phyloP scores from a whole-genome alignment of 2,113 vertebrate species.

The Delphinapterus leucas region DNA sequence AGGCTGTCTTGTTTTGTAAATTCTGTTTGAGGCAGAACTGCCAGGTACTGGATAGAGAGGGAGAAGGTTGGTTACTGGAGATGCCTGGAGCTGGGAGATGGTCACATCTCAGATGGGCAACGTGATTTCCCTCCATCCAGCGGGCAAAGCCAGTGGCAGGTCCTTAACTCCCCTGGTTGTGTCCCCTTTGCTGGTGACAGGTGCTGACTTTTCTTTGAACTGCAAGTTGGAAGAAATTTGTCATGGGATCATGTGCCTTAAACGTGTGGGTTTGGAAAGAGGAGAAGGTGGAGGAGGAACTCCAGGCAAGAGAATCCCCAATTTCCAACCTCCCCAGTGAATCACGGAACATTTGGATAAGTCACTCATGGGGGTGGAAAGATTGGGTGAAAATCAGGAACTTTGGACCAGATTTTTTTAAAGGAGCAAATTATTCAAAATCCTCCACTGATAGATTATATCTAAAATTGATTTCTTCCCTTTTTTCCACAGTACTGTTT shows the following conservation, averaged over 20 bases:
- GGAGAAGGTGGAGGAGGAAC: constrained; percentile 68
- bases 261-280: constrained; percentile 64
- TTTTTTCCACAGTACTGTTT: not conserved
- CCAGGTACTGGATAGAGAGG: not conserved
- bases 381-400: constrained; percentile 67
- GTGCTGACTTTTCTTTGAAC: constrained; percentile 64
- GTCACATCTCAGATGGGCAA: not conserved
- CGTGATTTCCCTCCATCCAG: not conserved
- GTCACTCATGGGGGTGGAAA: constrained; percentile 64
- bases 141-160: not conserved
- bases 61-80: not conserved
- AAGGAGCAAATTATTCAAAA: constrained; percentile 55
- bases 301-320: constrained; percentile 51
- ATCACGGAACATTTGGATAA: constrained; percentile 63
- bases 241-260: constrained; percentile 64
- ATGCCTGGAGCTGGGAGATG: not conserved
- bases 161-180: not conserved
- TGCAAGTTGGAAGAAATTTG: constrained; percentile 61
- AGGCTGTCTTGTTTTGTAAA: not conserved
- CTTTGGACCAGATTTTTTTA: constrained; percentile 23
- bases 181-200: constrained; percentile 9
- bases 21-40: not conserved
- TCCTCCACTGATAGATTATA: constrained; percentile 12
- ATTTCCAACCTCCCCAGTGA: constrained; percentile 43
- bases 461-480: constrained; percentile 35